Conservation (phyloP, 2,797 vertebrate genomes). For the Ctenosaura bakeri region DNA sequence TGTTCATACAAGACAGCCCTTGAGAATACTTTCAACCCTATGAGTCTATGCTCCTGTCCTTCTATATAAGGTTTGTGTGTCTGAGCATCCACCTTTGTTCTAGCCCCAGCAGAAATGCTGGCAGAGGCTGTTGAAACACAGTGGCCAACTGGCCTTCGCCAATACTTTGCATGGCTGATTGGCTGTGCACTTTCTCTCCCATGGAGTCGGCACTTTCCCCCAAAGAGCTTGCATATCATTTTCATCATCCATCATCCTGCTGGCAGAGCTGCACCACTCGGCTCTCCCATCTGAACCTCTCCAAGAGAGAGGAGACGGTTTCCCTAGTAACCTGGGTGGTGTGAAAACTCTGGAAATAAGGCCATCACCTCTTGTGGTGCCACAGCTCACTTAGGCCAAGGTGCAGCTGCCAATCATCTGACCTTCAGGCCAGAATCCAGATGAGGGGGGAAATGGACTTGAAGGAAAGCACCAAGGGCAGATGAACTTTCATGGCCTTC, state of each 20-base stretch:
- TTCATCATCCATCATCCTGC: not conserved
- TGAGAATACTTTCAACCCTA: too few species aligned
- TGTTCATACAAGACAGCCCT: too few species aligned
- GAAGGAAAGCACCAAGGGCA: fast-evolving
- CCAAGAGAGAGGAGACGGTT: slow-evolving; percentile 11
- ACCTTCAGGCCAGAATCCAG: not conserved
- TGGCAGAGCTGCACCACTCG: not conserved
- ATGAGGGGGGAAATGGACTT: not conserved
- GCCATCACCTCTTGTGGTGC: not conserved
- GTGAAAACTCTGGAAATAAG: not conserved
- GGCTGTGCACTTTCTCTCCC: not conserved
- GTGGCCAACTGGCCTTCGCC: not conserved
- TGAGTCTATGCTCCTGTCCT: not conserved
- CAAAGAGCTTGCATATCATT: not conserved
- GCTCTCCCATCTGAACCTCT: not conserved
- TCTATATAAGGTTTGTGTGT: not conserved
- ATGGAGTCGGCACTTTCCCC: not conserved
- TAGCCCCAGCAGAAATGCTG: too few species aligned
- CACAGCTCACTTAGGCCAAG: not conserved
- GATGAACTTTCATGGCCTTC: not conserved
- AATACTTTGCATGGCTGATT: not conserved
- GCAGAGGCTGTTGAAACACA: too few species aligned
- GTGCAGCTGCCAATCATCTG: too few species aligned
- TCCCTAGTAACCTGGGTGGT: not conserved
- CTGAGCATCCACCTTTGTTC: not conserved